Evolutionary conservation across 2,888 invertebrate genomes (phyloP).

Genomic region (Loripinus fragilis): DNA sequence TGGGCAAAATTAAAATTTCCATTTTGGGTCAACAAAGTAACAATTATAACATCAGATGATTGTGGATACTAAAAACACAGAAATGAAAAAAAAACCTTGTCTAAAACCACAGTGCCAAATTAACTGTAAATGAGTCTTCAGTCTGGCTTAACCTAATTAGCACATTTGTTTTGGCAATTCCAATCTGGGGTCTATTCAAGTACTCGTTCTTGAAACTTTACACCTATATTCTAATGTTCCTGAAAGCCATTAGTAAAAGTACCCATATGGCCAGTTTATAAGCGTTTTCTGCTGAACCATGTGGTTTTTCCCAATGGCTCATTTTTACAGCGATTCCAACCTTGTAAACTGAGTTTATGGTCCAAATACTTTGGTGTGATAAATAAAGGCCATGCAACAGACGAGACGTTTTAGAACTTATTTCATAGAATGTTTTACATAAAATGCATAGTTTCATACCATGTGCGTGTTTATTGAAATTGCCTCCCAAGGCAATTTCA

Average conservation of each 20-base stretch:
- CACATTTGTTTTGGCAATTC: slow-evolving; percentile 18
- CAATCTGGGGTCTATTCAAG: slow-evolving; percentile 45
- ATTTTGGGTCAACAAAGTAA: too few relatives aligned
- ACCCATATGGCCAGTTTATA: slow-evolving; percentile 50
- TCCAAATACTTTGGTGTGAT: not conserved
- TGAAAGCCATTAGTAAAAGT: slow-evolving; percentile 38
- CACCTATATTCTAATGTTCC: slow-evolving; percentile 46
- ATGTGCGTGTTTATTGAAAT: too few relatives aligned
- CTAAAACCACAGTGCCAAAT: too few relatives aligned
- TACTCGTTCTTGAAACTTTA: slow-evolving; percentile 45
- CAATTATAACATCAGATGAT: too few relatives aligned
- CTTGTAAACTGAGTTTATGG: slow-evolving; percentile 11
- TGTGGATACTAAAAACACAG: too few relatives aligned
- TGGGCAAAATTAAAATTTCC: too few relatives aligned
- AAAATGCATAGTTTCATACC: too few relatives aligned
- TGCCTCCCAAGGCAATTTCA: too few relatives aligned
- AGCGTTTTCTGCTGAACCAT: slow-evolving; percentile 50
- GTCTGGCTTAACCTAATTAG: not conserved
- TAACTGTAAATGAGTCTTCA: not conserved
- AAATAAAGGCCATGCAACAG: too few relatives aligned
- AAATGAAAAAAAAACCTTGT: too few relatives aligned
- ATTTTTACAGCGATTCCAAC: slow-evolving; percentile 2
- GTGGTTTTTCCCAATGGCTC: slow-evolving; percentile 43
- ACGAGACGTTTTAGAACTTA: too few relatives aligned
- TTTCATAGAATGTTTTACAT: too few relatives aligned